Evolutionary conservation across 2,888 invertebrate species (phyloP).

Genomic region (Lamellibrachia satsuma): DNA sequence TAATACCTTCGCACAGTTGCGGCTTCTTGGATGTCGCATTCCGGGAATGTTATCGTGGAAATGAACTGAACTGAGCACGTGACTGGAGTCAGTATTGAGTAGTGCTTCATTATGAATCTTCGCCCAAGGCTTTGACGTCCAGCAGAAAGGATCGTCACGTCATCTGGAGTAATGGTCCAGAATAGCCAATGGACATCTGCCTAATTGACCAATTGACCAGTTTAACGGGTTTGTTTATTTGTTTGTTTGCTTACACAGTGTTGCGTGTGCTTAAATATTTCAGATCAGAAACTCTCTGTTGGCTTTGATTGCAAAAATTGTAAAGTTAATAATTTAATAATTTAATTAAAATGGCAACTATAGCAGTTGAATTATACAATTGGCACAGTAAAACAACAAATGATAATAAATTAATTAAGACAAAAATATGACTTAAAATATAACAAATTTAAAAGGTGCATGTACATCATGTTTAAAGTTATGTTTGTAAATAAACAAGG

Average conservation of each 20-base stretch:
- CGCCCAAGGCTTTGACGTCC: background rate
- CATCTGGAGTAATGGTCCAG: background rate
- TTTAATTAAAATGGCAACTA: no score
- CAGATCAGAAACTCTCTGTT: background rate
- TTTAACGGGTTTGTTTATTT: background rate
- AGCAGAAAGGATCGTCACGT: no score
- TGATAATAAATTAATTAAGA: no score
- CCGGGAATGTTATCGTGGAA: background rate
- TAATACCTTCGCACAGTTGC: background rate
- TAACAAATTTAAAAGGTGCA: no score
- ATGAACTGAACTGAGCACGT: background rate
- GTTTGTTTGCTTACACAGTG: background rate
- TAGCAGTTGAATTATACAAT: no score
- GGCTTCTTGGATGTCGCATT: background rate
- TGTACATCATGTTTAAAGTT: no score
- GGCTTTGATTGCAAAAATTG: background rate
- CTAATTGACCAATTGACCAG: background rate
- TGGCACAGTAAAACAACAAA: no score
- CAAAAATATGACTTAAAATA: no score
- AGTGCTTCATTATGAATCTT: background rate
- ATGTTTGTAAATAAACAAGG: no score
- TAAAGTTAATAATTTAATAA: background rate
- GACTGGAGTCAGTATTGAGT: background rate
- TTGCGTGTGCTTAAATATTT: background rate
- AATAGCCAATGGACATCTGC: background rate